Base-by-base conservation (phyloP, 2,113 vertebrate species). In the Notarius quadriscutis region DNA sequence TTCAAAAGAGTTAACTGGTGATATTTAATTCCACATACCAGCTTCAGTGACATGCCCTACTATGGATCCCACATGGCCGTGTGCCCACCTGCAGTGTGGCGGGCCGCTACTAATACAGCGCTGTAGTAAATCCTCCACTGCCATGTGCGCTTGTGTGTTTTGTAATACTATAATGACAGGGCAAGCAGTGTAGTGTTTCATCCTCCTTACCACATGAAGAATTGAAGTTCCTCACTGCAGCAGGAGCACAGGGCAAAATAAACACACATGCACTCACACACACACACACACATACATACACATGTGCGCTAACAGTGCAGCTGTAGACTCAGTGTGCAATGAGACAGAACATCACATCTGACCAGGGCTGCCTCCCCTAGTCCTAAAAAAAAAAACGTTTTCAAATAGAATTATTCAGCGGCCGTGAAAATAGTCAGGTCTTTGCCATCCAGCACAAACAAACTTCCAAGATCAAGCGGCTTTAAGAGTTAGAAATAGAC, bases 111-210 rank as follows among this genome's bases (percentile, higher is more conserved):
- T 89, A 89, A 88, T 88, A 53, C 81, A 84, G 62, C 62, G 78
- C 77, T 87, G 85, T 78, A 88, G 90, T 89, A 91, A 91, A 91
- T 88, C 83, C 87, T 84, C 69, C 75, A 71, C 72, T 77, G 67
- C 80, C 27, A 81, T 82, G 89, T 86, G 74, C 41, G 53, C 83
- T 65, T 83, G 87, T 84, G 84, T 69, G 80, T 88, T 83, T 83
- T 83, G 84, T 75, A 87, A 83, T 34, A 27, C 75, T 67, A 51
- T 89, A 91, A 91, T 91, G 85, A 89, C 84, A 91, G 87, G 57
- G 51, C 77, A 60, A 72, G 77, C 41, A 81, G 81, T 62, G 57
- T 55, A 84, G 87, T n/a, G 65, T 83, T 89, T 91, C 81, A 88
- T 89, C 88, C 69, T 55, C 75, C 58, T n/a, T 11, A 57, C 88